Percentiles rank a stretch among this genome's conserved stretches.
phyloP scores from a whole-genome alignment of 2,113 vertebrate genomes.

The Fulica atra region DNA sequence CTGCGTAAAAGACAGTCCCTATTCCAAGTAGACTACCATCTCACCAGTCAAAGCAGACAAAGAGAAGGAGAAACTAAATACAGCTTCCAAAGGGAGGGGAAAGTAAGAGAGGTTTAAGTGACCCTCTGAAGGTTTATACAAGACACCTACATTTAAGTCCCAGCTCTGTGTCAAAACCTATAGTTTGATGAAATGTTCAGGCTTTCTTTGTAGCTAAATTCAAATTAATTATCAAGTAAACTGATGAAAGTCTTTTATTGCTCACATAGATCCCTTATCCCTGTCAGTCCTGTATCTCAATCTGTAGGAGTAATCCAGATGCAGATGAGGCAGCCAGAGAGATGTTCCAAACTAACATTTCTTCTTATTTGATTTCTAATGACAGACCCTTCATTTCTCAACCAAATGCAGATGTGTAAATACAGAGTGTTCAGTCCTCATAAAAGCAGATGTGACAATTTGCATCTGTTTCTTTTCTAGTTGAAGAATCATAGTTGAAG shows the following conservation, averaged over 20 bases:
- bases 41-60: not conserved
- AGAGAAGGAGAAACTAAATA: not conserved
- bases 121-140: not conserved
- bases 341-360: not conserved
- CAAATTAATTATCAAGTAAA: not conserved
- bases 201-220: not conserved
- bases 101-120: not conserved
- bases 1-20: not conserved
- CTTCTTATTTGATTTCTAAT: not conserved
- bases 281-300: not conserved
- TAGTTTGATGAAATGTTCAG: not conserved
- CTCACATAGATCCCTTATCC: not conserved
- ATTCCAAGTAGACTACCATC: not conserved
- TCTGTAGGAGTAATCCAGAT: not conserved
- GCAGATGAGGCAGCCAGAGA: not conserved
- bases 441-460: not conserved
- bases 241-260: not conserved
- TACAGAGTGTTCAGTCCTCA: not conserved
- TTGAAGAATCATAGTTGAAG: not conserved
- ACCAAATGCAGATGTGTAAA: not conserved
- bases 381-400: not conserved
- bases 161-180: not conserved
- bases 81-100: not conserved
- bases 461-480: not conserved
- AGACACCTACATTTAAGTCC: not conserved